Evolutionary conservation across 2,888 invertebrate genomes (phyloP).

Genomic region (Morpho achilles): DNA sequence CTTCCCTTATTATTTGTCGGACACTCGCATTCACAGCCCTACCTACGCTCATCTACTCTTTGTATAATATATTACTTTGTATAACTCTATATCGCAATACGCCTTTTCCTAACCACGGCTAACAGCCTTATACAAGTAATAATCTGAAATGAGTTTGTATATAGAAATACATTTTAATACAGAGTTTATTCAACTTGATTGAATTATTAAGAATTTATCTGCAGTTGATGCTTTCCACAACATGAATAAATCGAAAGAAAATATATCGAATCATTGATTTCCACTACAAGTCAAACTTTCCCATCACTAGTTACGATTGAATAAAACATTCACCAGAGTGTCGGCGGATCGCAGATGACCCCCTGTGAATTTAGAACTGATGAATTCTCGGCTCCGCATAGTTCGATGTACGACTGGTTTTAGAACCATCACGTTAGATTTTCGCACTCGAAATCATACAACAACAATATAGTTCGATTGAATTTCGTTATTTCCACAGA

Average conservation of each 20-base stretch:
- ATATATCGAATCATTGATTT: constrained; percentile 9
- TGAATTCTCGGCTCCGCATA: constrained; percentile 11
- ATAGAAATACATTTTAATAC: too few species aligned
- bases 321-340: constrained; percentile 34
- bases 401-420: constrained; percentile 11
- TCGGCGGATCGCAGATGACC: constrained; percentile 32
- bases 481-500: constrained; percentile 15
- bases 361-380: constrained; percentile 21
- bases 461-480: constrained; percentile 11
- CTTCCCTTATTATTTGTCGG: too few species aligned
- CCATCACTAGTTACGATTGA: constrained; percentile 26
- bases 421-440: neutral
- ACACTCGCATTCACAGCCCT: too few species aligned
- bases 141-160: too few species aligned
- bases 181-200: too few species aligned
- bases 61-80: too few species aligned
- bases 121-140: too few species aligned
- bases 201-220: too few species aligned
- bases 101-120: too few species aligned
- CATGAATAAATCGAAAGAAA: neutral
- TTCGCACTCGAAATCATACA: constrained; percentile 11
- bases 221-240: too few species aligned
- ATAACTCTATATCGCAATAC: too few species aligned
- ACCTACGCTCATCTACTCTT: too few species aligned
- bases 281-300: constrained; percentile 7